These are phyloP conservation scores for Gallinago paraguaiae DNA, from an alignment of 2,113 vertebrate genomes.

Conservation along the genomic window DNA sequence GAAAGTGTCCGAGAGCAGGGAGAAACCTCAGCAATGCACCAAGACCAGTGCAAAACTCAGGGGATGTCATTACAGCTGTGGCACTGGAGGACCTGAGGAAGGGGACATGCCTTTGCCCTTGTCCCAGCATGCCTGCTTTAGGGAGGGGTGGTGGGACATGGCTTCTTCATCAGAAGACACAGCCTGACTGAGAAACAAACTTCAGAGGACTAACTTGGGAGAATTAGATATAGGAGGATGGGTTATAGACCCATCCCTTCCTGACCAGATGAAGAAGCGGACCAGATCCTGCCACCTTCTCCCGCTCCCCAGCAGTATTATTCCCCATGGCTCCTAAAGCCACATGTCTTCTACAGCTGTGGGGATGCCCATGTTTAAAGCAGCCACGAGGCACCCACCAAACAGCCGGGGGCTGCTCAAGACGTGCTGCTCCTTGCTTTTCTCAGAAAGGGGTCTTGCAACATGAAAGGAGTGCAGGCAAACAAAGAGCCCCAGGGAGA, in stretches of 20 bases:
- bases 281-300: background rate
- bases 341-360: background rate
- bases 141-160: background rate
- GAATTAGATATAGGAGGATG: background rate
- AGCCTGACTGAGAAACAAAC: background rate
- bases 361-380: background rate
- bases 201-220: background rate
- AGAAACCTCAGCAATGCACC: background rate
- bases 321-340: background rate
- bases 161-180: background rate
- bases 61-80: background rate
- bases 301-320: background rate
- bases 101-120: background rate
- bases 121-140: background rate
- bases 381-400: background rate
- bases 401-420: background rate
- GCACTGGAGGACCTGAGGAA: background rate
- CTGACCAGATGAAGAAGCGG: background rate
- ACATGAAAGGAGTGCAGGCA: background rate
- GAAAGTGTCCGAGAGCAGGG: background rate
- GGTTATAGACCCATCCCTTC: background rate
- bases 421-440: conserved; percentile 23
- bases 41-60: background rate
- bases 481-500: conserved; percentile 7
- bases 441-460: conserved; percentile 41